These are phyloP conservation scores for Lamellibrachia luymesi DNA, from an alignment of 1,140 invertebrate genomes.

Conservation along the genomic window DNA sequence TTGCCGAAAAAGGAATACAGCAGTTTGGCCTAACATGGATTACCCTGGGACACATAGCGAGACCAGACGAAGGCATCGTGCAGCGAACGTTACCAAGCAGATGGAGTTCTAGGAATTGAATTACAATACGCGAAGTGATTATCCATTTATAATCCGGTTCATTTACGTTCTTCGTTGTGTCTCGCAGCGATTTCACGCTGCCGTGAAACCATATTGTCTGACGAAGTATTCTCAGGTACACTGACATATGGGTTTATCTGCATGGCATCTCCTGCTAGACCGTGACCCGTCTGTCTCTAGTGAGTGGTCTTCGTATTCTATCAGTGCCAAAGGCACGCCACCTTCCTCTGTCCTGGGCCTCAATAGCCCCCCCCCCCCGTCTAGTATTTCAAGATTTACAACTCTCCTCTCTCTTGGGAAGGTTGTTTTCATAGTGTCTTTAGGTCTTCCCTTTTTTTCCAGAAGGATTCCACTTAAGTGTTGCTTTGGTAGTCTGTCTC, in stretches of 20 bases:
- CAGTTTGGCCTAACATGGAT: not conserved
- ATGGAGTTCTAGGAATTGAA: not conserved
- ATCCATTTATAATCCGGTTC: not conserved
- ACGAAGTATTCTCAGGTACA: not conserved
- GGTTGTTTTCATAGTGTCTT: too few relatives aligned
- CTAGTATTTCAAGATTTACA: too few relatives aligned
- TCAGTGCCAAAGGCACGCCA: too few relatives aligned
- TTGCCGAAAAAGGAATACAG: not conserved
- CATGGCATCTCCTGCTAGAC: too few relatives aligned
- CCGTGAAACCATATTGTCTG: not conserved
- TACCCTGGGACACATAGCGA: not conserved
- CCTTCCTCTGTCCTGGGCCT: too few relatives aligned
- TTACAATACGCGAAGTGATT: not conserved
- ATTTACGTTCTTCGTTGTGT: not conserved
- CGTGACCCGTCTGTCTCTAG: too few relatives aligned
- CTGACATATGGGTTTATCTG: not conserved
- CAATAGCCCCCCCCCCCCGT: too few relatives aligned
- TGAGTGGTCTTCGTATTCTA: too few relatives aligned
- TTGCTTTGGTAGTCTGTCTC: too few relatives aligned
- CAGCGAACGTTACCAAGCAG: not conserved
- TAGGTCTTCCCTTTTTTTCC: too few relatives aligned
- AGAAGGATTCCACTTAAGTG: too few relatives aligned
- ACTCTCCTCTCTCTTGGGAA: too few relatives aligned
- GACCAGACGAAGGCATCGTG: not conserved
- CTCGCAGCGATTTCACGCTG: not conserved